These are phyloP conservation scores for Amiota minor DNA, from an alignment of 2,888 invertebrate species.

Conservation along the genomic window DNA sequence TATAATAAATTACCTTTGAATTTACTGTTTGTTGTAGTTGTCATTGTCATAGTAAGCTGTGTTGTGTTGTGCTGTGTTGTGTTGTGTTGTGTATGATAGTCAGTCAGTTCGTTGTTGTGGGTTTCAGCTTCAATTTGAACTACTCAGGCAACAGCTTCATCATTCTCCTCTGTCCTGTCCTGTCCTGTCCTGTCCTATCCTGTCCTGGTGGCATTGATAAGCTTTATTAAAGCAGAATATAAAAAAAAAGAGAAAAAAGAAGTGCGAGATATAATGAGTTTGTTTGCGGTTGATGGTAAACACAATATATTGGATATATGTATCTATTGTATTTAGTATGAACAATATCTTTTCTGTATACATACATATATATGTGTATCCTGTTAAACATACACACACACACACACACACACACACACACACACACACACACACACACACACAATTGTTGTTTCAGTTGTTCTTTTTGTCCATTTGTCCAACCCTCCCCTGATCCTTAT, in stretches of 20 bases:
- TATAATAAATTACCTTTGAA: conserved; percentile 67
- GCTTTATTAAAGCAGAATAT: conserved; percentile 68
- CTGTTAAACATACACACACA: too few relatives aligned
- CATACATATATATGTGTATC: neutral
- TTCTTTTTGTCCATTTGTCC: conserved; percentile 1
- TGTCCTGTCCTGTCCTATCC: too few relatives aligned
- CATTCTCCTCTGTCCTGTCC: conserved; percentile 40
- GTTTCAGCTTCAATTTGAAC: conserved; percentile 28
- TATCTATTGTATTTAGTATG: neutral
- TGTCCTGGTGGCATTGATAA: conserved; percentile 55
- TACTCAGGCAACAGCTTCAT: conserved; percentile 35
- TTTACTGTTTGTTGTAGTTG: conserved; percentile 64
- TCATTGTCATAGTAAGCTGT: conserved; percentile 38
- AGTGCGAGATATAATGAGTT: conserved; percentile 13
- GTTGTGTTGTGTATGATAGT: conserved; percentile 25
- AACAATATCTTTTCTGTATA: too few relatives aligned
- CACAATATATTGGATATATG: too few relatives aligned
- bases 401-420: neutral
- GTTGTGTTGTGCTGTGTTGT: conserved; percentile 37
- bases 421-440: neutral
- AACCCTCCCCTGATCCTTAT: neutral
- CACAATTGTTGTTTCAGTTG: conserved; percentile 1
- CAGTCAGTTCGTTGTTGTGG: conserved; percentile 1
- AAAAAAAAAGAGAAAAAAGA: conserved; percentile 38
- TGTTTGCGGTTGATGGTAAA: neutral